Conservation (phyloP, 2,113 vertebrate genomes). For the Nesoenas mayeri region DNA sequence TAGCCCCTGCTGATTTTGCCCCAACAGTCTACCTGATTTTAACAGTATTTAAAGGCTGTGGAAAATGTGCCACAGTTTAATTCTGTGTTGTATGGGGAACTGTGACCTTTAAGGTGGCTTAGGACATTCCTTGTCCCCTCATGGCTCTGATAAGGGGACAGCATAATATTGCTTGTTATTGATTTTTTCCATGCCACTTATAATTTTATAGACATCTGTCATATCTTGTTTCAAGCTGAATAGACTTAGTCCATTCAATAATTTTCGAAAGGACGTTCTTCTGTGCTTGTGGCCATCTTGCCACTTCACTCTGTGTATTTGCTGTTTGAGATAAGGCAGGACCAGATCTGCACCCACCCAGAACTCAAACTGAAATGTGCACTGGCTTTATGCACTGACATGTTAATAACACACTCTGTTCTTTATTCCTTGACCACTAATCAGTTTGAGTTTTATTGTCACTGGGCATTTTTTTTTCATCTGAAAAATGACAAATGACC, state of each 20-base stretch:
- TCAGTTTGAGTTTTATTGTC: neutral
- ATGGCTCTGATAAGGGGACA: neutral
- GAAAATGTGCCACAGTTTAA: neutral
- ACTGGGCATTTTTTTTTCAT: neutral
- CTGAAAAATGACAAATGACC: neutral
- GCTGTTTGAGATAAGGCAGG: neutral
- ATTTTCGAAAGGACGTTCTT: neutral
- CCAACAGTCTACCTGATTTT: neutral
- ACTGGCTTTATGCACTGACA: neutral
- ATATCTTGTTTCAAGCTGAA: neutral
- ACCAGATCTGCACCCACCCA: neutral
- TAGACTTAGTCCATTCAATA: neutral
- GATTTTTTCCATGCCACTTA: neutral
- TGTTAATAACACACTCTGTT: neutral
- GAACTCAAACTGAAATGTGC: neutral
- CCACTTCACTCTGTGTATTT: neutral
- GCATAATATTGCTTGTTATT: neutral
- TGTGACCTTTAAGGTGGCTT: neutral
- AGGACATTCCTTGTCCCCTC: neutral
- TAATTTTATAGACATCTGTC: neutral
- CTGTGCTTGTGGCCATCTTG: neutral
- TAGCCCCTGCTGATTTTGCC: neutral
- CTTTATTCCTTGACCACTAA: neutral
- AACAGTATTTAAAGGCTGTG: neutral
- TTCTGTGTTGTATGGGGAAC: neutral